Evolutionary conservation across 2,797 vertebrate species (phyloP).

Genomic region (Megalops cyprinoides): DNA sequence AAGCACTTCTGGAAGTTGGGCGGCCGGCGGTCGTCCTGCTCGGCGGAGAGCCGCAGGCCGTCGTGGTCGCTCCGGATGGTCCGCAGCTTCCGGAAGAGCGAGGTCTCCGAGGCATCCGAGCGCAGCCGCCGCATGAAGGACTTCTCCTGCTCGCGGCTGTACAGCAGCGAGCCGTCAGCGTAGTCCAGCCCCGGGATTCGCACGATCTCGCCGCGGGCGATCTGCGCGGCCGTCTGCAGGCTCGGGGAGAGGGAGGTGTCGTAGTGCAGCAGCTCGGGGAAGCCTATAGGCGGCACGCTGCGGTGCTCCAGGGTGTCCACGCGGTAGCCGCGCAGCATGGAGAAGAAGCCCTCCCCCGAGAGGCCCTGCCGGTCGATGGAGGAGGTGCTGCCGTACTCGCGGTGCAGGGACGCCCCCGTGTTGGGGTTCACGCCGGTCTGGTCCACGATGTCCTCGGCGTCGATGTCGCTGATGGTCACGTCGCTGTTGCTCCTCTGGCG

Average conservation of each 20-base stretch:
- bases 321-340: conserved; percentile 86
- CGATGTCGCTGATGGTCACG: conserved; percentile 96
- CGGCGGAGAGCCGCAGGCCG: conserved; percentile 79
- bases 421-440: conserved; percentile 94
- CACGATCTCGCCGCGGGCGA: conserved; percentile 89
- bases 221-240: conserved; percentile 90
- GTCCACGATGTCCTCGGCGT: conserved; percentile 90
- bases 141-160: conserved; percentile 84
- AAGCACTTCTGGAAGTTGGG: conserved; percentile 94
- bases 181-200: conserved; percentile 89
- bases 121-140: conserved; percentile 88
- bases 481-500: conserved; percentile 96
- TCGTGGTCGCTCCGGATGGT: conserved; percentile 91
- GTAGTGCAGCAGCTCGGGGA: conserved; percentile 86
- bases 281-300: conserved; percentile 76
- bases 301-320: conserved; percentile 85
- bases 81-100: conserved; percentile 88
- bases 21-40: conserved; percentile 82
- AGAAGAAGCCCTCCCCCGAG: conserved; percentile 85
- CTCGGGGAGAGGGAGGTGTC: conserved; percentile 86
- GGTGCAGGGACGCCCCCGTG: conserved; percentile 90
- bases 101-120: conserved; percentile 86
- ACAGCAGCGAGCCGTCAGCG: conserved; percentile 80
- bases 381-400: conserved; percentile 96
- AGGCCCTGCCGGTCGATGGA: conserved; percentile 94